Evolutionary conservation across 2,113 vertebrate genomes (phyloP).

Genomic region (Nannobrachium achirus): DNA sequence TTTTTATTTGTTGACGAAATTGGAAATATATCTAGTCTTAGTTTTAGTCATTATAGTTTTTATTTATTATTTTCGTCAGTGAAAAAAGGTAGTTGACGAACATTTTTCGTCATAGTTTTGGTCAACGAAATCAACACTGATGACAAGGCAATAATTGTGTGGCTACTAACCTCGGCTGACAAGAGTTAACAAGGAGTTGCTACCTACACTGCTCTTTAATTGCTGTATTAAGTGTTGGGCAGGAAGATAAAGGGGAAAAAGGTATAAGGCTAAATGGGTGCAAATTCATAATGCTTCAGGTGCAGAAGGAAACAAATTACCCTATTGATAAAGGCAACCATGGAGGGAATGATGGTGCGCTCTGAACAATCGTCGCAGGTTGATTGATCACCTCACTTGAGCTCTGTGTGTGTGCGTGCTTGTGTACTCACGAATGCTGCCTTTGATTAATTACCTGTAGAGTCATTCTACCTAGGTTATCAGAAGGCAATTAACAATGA

Average conservation of each 20-base stretch:
- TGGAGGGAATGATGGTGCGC: slow-evolving; percentile 53
- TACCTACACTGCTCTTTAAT: slow-evolving; percentile 65
- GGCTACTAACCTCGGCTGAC: slow-evolving; percentile 40
- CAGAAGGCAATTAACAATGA: slow-evolving; percentile 59
- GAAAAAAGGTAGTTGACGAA: too few relatives aligned
- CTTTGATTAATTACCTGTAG: slow-evolving; percentile 65
- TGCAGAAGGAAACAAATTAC: slow-evolving; percentile 70
- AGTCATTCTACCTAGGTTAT: slow-evolving; percentile 41
- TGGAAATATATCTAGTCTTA: too few relatives aligned
- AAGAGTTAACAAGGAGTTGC: slow-evolving; percentile 57
- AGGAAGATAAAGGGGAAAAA: slow-evolving; percentile 68
- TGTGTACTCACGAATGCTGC: slow-evolving; percentile 43
- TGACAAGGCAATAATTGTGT: slow-evolving; percentile 51
- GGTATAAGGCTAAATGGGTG: slow-evolving; percentile 66
- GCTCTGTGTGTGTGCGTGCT: slow-evolving; percentile 27
- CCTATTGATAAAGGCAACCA: slow-evolving; percentile 65
- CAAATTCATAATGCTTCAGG: slow-evolving; percentile 62
- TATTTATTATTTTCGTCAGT: too few relatives aligned
- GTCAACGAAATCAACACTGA: slow-evolving; percentile 25
- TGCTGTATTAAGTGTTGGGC: slow-evolving; percentile 68
- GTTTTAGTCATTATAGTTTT: too few relatives aligned
- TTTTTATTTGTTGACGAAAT: too few relatives aligned
- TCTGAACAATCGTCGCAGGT: slow-evolving; percentile 44
- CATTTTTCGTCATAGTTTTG: too few relatives aligned
- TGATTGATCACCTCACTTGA: slow-evolving; percentile 65